Evolutionary conservation across 2,888 invertebrate genomes (phyloP).

Genomic region (Chrysolina oricalcia): DNA sequence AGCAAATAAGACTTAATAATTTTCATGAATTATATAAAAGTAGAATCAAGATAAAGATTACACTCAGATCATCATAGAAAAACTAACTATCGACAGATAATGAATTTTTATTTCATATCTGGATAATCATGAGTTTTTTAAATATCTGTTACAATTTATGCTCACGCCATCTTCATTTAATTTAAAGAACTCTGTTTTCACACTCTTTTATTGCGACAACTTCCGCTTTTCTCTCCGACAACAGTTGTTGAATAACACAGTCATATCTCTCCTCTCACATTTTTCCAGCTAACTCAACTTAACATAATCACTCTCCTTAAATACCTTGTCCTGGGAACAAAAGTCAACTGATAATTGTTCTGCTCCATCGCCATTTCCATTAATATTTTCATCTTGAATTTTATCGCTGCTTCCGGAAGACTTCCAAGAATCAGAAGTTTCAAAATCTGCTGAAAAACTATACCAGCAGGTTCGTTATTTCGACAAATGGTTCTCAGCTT

Average conservation of each 20-base stretch:
- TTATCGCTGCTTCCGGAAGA: conserved; percentile 37
- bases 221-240: conserved; percentile 27
- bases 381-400: conserved; percentile 23
- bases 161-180: conserved; percentile 16
- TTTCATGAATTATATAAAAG: too few relatives aligned
- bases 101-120: conserved; percentile 40
- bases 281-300: conserved; percentile 35
- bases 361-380: conserved; percentile 27
- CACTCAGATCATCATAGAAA: conserved; percentile 28
- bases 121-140: too few relatives aligned
- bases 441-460: conserved; percentile 28
- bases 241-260: conserved; percentile 29
- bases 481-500: too few relatives aligned
- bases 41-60: too few relatives aligned
- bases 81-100: conserved; percentile 37
- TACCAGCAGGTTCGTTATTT: too few relatives aligned
- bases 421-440: conserved; percentile 27
- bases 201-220: conserved; percentile 2
- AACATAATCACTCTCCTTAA: conserved; percentile 42
- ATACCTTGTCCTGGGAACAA: conserved; percentile 28
- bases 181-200: conserved; percentile 28
- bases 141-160: conserved; percentile 26
- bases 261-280: conserved; percentile 30
- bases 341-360: conserved; percentile 36
- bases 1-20: too few relatives aligned